These are phyloP conservation scores for Machimus atricapillus DNA, from an alignment of 2,888 invertebrate genomes.

Conservation along the genomic window DNA sequence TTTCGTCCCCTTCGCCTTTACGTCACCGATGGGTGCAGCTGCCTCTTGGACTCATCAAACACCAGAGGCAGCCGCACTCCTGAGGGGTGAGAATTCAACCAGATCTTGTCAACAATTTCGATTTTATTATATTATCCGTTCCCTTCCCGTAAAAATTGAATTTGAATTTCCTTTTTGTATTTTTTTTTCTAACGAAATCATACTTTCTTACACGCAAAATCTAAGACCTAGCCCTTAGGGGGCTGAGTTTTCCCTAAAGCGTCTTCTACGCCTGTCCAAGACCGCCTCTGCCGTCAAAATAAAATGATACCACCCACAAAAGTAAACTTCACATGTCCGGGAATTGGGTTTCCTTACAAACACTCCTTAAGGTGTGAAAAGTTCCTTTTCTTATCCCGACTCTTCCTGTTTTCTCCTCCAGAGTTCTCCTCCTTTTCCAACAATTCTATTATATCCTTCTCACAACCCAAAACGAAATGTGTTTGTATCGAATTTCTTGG, in stretches of 20 bases:
- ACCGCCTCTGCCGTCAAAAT: not conserved
- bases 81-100: conserved; percentile 39
- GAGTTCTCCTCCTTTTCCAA: not conserved
- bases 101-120: conserved; percentile 29
- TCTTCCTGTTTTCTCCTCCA: conserved; percentile 5
- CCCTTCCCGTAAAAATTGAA: not conserved
- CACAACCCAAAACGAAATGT: not conserved
- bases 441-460: not conserved
- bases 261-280: conserved; percentile 8
- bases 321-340: conserved; percentile 30
- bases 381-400: not conserved
- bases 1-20: conserved; percentile 37
- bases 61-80: not conserved
- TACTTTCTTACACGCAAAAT: not conserved
- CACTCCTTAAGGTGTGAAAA: conserved; percentile 25
- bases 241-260: not conserved
- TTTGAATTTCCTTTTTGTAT: not conserved
- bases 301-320: conserved; percentile 7
- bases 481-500: conserved; percentile 10
- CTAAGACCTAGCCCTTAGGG: not conserved
- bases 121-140: not conserved
- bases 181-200: not conserved
- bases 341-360: not conserved
- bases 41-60: conserved; percentile 39
- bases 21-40: conserved; percentile 36